Base-by-base conservation (phyloP, 2,113 vertebrate species). In the Trematomus loennbergii region DNA sequence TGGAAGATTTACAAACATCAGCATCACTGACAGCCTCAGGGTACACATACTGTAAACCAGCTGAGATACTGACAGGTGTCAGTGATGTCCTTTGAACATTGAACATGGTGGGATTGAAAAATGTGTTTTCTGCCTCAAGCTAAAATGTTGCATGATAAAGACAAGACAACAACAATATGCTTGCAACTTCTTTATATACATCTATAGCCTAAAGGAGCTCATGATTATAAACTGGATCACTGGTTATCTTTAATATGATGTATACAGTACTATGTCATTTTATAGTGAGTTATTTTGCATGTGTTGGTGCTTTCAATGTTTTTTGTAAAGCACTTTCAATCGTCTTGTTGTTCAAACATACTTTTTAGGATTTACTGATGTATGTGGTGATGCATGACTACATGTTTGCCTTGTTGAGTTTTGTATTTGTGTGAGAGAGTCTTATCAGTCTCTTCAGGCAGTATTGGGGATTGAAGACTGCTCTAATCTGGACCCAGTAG, bases 401-500 rank as follows among this genome's bases (percentile, higher is more conserved):
- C 43, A 55, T 22, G 52, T 61, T 20, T 22, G 75, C 20, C 12
- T 70, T 40, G 52, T 13, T 55, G 67, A 64, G 33, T 15, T 1
- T 16, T 75, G 55, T n/a, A 2, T 63, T 20, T 78, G 54, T 68
- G 18, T 64, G 17, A 48, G 58, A 20, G 40, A 40, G 72, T 69
- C 65, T 89, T 80, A 82, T 92, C 83, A 80, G 89, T 72, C 83
- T 89, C 81, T 63, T 53, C 74, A 81, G 87, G 78, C 84, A 76
- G 75, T 68, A 33, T 71, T 17, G 68, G 57, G 76, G 82, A 91
- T 83, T 75, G 79, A 87, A 59, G 76, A 60, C 74, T 61, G 48
- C 82, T 84, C 67, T 92, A 86, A 94, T 93, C 90, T 88, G 72
- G 76, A 78, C 87, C 81, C 84, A 65, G 9, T 68, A 53, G 83